Conservation (phyloP, 1,140 invertebrate species). For the Heliothis subflexa region DNA sequence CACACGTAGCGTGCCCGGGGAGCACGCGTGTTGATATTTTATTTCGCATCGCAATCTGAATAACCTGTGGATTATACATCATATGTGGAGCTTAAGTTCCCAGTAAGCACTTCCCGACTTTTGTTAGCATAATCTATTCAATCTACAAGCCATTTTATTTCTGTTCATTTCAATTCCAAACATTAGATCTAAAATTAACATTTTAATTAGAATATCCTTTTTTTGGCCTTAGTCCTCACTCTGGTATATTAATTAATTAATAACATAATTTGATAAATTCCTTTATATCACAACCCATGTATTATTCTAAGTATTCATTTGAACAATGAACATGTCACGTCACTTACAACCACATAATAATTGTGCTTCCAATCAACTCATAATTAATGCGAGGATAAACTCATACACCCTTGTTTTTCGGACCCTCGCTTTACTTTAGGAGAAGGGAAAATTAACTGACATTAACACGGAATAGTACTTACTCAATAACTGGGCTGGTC, state of each 20-base stretch:
- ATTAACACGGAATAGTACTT: slow-evolving; percentile 41
- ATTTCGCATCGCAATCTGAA: background rate
- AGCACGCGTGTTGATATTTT: background rate
- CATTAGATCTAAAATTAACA: too few relatives aligned
- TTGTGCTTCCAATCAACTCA: slow-evolving; percentile 28
- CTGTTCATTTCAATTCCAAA: too few relatives aligned
- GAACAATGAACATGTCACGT: slow-evolving; percentile 28
- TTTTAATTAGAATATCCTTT: too few relatives aligned
- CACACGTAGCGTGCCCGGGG: background rate
- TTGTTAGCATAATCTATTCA: too few relatives aligned
- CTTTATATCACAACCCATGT: background rate
- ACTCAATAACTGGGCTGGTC: slow-evolving; percentile 38
- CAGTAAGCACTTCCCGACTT: too few relatives aligned
- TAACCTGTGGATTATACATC: too few relatives aligned
- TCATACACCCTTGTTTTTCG: slow-evolving; percentile 36
- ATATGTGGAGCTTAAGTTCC: too few relatives aligned
- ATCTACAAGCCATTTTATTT: too few relatives aligned
- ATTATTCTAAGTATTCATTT: slow-evolving; percentile 16
- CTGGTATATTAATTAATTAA: too few relatives aligned
- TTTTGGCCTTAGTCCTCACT: background rate
- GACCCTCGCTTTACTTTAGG: slow-evolving; percentile 25
- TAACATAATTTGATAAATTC: background rate
- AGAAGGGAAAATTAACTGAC: slow-evolving; percentile 30
- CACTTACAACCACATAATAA: slow-evolving; percentile 33
- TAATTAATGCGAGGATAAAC: slow-evolving; percentile 42